A percentile compares a stretch with the other conserved stretches of the same genome.
phyloP scores from a whole-genome alignment of 2,888 invertebrate genomes.

The Conchocele bisecta region DNA sequence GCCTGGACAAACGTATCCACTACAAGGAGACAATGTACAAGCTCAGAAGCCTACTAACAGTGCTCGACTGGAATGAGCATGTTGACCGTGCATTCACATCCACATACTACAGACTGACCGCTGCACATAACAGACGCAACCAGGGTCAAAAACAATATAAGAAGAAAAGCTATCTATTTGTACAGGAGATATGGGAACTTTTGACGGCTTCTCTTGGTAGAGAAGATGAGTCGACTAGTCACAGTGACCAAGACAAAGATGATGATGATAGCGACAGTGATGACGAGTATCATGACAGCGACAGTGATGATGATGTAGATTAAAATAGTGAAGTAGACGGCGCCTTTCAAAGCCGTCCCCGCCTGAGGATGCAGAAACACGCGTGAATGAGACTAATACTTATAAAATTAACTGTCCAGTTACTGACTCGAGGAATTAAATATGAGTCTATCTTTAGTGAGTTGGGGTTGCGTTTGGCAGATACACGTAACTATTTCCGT shows the following conservation, averaged over 20 bases:
- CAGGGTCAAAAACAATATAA: conserved; percentile 10
- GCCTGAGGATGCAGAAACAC: too few species aligned
- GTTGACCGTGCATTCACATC: conserved; percentile 20
- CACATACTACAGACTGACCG: not conserved
- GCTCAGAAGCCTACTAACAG: not conserved
- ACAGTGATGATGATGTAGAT: too few species aligned
- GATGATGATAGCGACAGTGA: not conserved
- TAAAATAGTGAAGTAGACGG: too few species aligned
- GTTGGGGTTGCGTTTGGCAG: too few species aligned
- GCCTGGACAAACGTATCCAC: conserved; percentile 21
- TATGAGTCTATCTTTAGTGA: too few species aligned
- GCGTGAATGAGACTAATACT: too few species aligned
- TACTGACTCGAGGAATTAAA: too few species aligned
- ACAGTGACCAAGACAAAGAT: not conserved
- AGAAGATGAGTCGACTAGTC: not conserved
- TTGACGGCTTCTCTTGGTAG: not conserved
- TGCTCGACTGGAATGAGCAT: conserved; percentile 28
- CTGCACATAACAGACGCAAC: not conserved
- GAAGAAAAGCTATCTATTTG: conserved; percentile 23
- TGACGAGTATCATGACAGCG: too few species aligned
- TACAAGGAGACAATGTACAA: conserved; percentile 8
- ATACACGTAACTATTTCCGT: too few species aligned
- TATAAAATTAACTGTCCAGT: too few species aligned
- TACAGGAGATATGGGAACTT: conserved; percentile 7
- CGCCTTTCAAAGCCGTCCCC: too few species aligned